Conservation (phyloP, 2,797 vertebrate species). For the Pteronotus mesoamericanus region DNA sequence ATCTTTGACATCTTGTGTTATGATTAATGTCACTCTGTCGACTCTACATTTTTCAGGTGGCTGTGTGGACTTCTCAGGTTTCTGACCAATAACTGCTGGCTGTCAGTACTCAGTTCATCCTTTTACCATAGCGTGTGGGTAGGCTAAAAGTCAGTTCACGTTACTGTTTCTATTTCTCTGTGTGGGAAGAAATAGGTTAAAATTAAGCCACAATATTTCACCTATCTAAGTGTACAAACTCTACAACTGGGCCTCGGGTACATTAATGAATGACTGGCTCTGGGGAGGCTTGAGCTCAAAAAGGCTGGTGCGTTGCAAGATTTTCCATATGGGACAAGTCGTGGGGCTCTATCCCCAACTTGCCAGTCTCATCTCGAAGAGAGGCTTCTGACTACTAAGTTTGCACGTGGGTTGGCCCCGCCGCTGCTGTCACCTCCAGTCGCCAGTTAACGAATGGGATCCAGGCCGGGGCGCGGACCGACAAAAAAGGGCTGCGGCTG, state of each 20-base stretch:
- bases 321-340: constrained; percentile 46
- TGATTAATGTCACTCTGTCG: not conserved
- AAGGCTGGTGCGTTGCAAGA: not conserved
- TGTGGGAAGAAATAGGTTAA: not conserved
- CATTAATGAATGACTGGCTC: not conserved
- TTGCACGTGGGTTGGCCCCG: constrained; percentile 21
- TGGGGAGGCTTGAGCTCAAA: not conserved
- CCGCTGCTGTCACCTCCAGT: constrained; percentile 50
- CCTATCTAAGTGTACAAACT: not conserved
- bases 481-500: not conserved
- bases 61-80: not conserved
- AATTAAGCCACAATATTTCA: not conserved
- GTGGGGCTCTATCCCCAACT: not conserved
- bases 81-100: not conserved
- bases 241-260: not conserved
- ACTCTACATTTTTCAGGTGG: not conserved
- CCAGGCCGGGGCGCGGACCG: not conserved
- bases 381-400: not conserved
- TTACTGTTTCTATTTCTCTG: not conserved
- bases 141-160: not conserved
- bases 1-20: not conserved
- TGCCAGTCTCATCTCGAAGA: not conserved
- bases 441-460: not conserved
- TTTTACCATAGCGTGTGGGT: not conserved
- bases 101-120: not conserved